Evolutionary conservation across 2,888 invertebrate species (phyloP).

Genomic region (Desoria tigrina): DNA sequence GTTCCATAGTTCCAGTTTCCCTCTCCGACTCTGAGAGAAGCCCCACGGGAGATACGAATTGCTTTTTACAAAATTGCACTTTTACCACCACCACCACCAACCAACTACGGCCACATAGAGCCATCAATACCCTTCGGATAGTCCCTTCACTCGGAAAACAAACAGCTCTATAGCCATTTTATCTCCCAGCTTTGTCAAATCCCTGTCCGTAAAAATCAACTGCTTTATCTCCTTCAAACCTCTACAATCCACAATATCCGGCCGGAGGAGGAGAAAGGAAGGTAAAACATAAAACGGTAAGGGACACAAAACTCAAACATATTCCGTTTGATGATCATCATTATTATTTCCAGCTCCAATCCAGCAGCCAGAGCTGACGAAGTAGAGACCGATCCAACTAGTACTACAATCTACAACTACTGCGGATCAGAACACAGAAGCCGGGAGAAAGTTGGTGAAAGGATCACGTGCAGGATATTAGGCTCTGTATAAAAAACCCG

Average conservation of each 20-base stretch:
- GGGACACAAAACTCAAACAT: too few relatives aligned
- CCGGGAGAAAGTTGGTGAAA: too few relatives aligned
- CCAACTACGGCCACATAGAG: slow-evolving; percentile 12
- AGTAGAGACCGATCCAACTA: too few relatives aligned
- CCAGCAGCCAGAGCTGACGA: too few relatives aligned
- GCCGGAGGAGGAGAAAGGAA: too few relatives aligned
- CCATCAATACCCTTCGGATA: not conserved
- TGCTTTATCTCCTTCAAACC: slow-evolving; percentile 14
- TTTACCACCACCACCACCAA: slow-evolving; percentile 42
- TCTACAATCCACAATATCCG: not conserved
- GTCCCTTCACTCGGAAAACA: slow-evolving; percentile 4
- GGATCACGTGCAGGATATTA: too few relatives aligned
- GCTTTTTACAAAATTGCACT: slow-evolving; percentile 54
- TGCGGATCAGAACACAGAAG: too few relatives aligned
- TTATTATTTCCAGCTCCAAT: too few relatives aligned
- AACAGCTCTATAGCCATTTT: slow-evolving; percentile 23
- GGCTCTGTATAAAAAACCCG: too few relatives aligned
- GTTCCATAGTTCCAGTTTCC: slow-evolving; percentile 32
- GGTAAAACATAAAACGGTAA: too few relatives aligned
- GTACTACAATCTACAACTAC: too few relatives aligned
- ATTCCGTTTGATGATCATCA: too few relatives aligned
- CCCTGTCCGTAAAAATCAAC: slow-evolving; percentile 25
- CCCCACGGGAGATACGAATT: slow-evolving; percentile 52
- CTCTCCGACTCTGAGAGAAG: slow-evolving; percentile 2
- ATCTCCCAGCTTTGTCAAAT: slow-evolving; percentile 23